Base-by-base conservation (phyloP, 2,888 invertebrate genomes). In the Microctonus hyperodae region DNA sequence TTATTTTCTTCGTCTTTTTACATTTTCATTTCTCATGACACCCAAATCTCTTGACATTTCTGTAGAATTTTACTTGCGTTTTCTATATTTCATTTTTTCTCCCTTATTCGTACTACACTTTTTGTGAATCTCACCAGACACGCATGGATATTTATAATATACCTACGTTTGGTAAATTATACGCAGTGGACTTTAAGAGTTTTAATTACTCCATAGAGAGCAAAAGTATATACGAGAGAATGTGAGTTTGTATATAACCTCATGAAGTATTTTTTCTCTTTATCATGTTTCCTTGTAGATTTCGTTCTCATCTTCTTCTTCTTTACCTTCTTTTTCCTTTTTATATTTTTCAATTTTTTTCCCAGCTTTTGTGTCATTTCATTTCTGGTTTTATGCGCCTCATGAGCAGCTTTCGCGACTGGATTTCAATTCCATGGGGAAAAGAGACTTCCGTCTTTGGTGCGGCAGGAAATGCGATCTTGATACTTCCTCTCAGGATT, bases 141-240 rank as follows among this genome's bases (percentile, higher is more conserved):
- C 62, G 60, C 67, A 67, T 67, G 70, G n/a, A n/a, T n/a, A n/a
- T n/a, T n/a, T n/a, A n/a, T n/a, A n/a, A n/a, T 65, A 70, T 73
- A 70, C 72, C 74, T 77, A 70, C 72, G 74, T 77, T 78, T 76
- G n/a, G 76, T 73, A 77, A 79, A 79, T 78, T 77, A 78, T 73
- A 73, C 70, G 69, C 73, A 69, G 73, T 73, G 11, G 44, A 59
- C 28, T 44, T 44, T 37, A 73, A 69, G 74, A 77, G 75, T 79
- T 80, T 79, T 79, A 79, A 80, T 80, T 80, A 80, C 78, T 78
- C 73, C 73, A 73, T 65, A 28, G 61, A 67, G 56, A 22, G 37
- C 35, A 28, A 37, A 48, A 25, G n/a, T 9, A 53, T 11, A 53
- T n/a, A n/a, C 11, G 5, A 25, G 25, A 53, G 25, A 53, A 69